Base-by-base conservation (phyloP, 53 echinoderm and acorn worm species). In the Antedon mediterranea region DNA sequence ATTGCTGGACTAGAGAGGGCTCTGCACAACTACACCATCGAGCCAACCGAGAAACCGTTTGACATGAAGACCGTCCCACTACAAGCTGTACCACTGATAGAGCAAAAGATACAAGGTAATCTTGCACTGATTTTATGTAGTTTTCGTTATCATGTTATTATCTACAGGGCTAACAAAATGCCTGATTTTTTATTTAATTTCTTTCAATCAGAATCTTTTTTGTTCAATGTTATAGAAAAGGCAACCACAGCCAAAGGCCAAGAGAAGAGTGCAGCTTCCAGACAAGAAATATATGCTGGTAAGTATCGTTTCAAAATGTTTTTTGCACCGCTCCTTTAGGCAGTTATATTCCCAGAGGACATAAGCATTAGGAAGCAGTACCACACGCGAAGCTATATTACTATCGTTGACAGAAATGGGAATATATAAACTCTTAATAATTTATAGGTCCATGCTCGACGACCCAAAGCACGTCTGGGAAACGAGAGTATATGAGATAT, bases 261-360 rank as follows among this genome's bases (percentile, higher is more conserved):
- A 30, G 97, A 95, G 31, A 95, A 92, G 76, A 72, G 83, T 30
- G 88, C 86, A 6, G 82, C 97, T 43, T 85, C 97, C 23, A 92
- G 87, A 18, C 97, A 95, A 73, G 97, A 95, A 75, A 95, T 92
- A 26, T 95, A 89, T 92, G 97, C 97, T 79, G 97, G 97, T 94
- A 71, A 78, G 88, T 83, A 28, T 74, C 29, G 9, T 73, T 81
- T 28, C 28, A 74, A 43, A 29, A n/a, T n/a, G n/a, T n/a, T n/a
- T n/a, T n/a, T n/a, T n/a, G n/a, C n/a, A n/a, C n/a, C n/a, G n/a
- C n/a, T n/a, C n/a, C n/a, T 4, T 28, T 76, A 5, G 32, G 2
- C 30, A n/a, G n/a, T n/a, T n/a, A n/a, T n/a, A n/a, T n/a, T n/a
- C n/a, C n/a, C n/a, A n/a, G n/a, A n/a, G n/a, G n/a, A n/a, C n/a